Percentiles rank a stretch among this genome's conserved stretches.
These are phyloP conservation scores for Poeciliopsis paucimaculata DNA, from an alignment of 2,797 vertebrate genomes.

Conservation along the genomic window DNA sequence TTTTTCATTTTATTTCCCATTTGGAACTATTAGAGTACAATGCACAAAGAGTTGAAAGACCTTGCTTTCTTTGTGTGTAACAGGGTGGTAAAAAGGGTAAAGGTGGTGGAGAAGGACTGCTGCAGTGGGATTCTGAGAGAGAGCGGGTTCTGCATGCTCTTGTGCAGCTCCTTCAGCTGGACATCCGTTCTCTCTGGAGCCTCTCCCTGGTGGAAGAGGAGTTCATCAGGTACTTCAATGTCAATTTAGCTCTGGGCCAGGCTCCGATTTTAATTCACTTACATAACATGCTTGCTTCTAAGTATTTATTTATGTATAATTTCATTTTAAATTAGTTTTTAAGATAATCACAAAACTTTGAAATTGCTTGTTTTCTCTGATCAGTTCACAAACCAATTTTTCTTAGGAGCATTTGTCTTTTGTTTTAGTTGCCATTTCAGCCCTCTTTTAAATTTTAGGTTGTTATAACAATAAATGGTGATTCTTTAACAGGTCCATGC, in stretches of 20 bases:
- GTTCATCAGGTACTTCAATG: constrained; percentile 86
- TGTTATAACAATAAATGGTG: not conserved
- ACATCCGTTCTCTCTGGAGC: constrained; percentile 90
- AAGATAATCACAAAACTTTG: not conserved
- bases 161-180: constrained; percentile 90
- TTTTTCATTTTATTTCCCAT: not conserved
- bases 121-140: constrained; percentile 90
- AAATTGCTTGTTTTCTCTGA: constrained; percentile 8
- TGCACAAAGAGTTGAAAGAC: not conserved
- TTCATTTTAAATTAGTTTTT: not conserved
- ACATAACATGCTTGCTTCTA: not conserved
- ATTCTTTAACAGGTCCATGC: not conserved
- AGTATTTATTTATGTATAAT: constrained; percentile 3
- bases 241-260: not conserved
- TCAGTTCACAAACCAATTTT: not conserved
- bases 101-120: constrained; percentile 63
- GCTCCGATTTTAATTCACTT: constrained; percentile 4
- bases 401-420: not conserved
- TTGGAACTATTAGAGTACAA: not conserved
- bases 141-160: constrained; percentile 84
- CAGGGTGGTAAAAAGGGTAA: constrained; percentile 91
- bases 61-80: constrained; percentile 2
- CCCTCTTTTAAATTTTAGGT: no score
- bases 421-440: not conserved
- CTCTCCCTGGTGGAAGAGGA: constrained; percentile 92